These are phyloP conservation scores for Ectropis crepuscularia DNA, from an alignment of 2,888 invertebrate genomes.

Conservation along the genomic window DNA sequence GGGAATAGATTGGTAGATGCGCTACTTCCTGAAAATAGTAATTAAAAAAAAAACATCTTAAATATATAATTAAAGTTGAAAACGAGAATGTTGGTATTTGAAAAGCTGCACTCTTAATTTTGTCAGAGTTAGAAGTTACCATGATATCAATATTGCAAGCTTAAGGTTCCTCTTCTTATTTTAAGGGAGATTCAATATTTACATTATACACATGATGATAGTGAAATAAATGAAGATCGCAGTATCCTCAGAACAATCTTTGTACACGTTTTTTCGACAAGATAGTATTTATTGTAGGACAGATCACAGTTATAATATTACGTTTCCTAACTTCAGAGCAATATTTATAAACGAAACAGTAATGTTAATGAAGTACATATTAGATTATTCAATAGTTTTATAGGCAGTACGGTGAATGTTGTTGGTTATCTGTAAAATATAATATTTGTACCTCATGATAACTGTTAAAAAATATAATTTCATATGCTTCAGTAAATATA, in stretches of 20 bases:
- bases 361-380: conserved; percentile 82
- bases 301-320: conserved; percentile 81
- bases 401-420: conserved; percentile 71
- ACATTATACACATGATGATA: conserved; percentile 82
- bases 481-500: not conserved
- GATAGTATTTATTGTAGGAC: conserved; percentile 83
- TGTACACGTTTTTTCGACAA: conserved; percentile 83
- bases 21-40: conserved; percentile 79
- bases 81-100: conserved; percentile 79
- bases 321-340: conserved; percentile 86
- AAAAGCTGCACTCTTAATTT: conserved; percentile 83
- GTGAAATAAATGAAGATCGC: conserved; percentile 80
- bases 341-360: conserved; percentile 84
- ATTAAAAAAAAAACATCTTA: conserved; percentile 51
- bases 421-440: conserved; percentile 64
- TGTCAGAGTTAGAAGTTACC: conserved; percentile 79
- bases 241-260: conserved; percentile 76
- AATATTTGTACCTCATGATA: conserved; percentile 62
- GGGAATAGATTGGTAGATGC: conserved; percentile 82
- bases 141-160: conserved; percentile 77
- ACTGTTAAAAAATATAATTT: not conserved
- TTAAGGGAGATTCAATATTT: conserved; percentile 85
- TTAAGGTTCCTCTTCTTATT: conserved; percentile 85
- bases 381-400: conserved; percentile 86
- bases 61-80: conserved; percentile 54